phyloP scores from a whole-genome alignment of 2,888 invertebrate species.

The Apodemia hepburni region DNA sequence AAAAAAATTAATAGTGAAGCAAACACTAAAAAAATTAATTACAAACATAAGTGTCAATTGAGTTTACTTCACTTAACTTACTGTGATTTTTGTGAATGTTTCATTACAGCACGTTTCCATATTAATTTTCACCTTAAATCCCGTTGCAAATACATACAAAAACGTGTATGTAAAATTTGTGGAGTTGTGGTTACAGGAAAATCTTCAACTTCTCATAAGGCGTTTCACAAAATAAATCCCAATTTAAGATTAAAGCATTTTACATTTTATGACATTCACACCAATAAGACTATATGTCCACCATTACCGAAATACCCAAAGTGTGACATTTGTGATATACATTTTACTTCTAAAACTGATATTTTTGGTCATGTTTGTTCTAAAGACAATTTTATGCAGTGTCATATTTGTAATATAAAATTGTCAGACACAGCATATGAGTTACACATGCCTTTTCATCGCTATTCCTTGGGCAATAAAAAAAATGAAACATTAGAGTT shows the following conservation, averaged over 20 bases:
- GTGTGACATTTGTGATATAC: conserved; percentile 47
- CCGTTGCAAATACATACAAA: conserved; percentile 40
- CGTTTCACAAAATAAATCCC: conserved; percentile 40
- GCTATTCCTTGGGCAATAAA: conserved; percentile 37
- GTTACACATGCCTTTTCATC: conserved; percentile 55
- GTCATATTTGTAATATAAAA: conserved; percentile 48
- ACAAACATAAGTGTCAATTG: neutral
- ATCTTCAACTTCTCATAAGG: conserved; percentile 40
- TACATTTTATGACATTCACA: conserved; percentile 48
- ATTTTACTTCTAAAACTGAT: conserved; percentile 45
- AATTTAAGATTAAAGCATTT: conserved; percentile 47
- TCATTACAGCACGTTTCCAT: conserved; percentile 36
- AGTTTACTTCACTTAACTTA: conserved; percentile 32
- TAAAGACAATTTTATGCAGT: conserved; percentile 41
- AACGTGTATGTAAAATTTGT: conserved; percentile 46
- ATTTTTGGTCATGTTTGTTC: conserved; percentile 44
- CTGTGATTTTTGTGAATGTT: conserved; percentile 52
- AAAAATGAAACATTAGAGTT: conserved; percentile 1
- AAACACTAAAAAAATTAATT: conserved; percentile 6
- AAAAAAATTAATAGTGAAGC: neutral
- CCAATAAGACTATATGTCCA: conserved; percentile 42
- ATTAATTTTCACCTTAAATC: conserved; percentile 40
- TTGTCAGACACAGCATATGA: conserved; percentile 46
- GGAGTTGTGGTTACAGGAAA: conserved; percentile 48
- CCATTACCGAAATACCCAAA: conserved; percentile 52